Percentiles rank a stretch among this genome's conserved stretches.
These are phyloP conservation scores for Didymodactylos carnosus DNA, from an alignment of 2,888 invertebrate genomes.

Conservation along the genomic window DNA sequence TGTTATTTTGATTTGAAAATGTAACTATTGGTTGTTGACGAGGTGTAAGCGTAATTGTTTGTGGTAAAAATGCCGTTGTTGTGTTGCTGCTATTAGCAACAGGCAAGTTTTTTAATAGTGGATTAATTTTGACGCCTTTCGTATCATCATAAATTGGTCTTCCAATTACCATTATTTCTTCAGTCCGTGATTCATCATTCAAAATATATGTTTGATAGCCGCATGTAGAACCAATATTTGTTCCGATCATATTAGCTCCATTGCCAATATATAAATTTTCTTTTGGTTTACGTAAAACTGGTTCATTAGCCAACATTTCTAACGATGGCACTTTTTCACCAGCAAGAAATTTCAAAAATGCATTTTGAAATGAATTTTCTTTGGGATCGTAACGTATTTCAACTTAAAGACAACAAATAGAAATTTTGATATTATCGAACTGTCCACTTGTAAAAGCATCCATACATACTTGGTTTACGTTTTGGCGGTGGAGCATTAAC, in stretches of 20 bases:
- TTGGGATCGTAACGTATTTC: neutral
- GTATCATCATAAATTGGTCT: neutral
- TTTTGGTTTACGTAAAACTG: conserved; percentile 8
- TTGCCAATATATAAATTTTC: conserved; percentile 2
- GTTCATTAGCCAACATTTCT: conserved; percentile 5
- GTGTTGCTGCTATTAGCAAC: neutral
- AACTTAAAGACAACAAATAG: neutral
- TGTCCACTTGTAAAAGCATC: neutral
- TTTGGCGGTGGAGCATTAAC: conserved; percentile 13
- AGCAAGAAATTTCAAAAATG: conserved; percentile 10
- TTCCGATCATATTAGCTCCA: neutral
- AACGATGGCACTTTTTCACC: conserved; percentile 12
- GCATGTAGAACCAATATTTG: neutral
- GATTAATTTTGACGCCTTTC: neutral
- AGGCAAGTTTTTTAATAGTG: neutral
- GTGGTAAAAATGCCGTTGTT: neutral
- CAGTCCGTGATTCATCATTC: neutral
- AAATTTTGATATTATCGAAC: neutral
- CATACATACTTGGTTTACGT: conserved; percentile 3
- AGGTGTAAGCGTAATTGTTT: neutral
- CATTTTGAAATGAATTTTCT: conserved; percentile 4
- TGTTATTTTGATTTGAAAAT: no score
- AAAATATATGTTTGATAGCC: neutral
- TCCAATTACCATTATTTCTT: neutral
- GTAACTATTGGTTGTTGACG: no score